phyloP scores from a whole-genome alignment of 1,140 invertebrate species.

The Bombus turneri region DNA sequence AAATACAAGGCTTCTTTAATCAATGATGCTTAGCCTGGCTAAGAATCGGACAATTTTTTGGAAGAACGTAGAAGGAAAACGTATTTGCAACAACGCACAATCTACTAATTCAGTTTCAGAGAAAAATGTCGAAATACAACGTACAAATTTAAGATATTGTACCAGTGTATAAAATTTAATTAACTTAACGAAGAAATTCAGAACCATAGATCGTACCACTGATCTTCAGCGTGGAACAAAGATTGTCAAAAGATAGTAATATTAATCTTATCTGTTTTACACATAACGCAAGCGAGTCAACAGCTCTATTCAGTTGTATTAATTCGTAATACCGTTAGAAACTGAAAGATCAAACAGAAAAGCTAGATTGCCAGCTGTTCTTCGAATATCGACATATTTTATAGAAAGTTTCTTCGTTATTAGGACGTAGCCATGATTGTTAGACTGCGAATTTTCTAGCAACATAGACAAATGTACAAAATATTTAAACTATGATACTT shows the following conservation, averaged over 20 bases:
- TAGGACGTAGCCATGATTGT: background rate
- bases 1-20: conserved; percentile 28
- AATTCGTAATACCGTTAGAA: no score
- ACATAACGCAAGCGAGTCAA: no score
- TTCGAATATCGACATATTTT: no score
- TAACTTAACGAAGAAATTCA: no score
- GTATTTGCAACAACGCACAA: no score
- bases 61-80: background rate
- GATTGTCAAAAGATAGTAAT: no score
- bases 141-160: background rate
- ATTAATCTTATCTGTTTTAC: no score
- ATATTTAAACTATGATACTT: no score
- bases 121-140: background rate
- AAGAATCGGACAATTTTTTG: background rate
- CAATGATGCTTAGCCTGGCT: background rate
- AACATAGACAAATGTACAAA: no score
- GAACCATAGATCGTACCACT: no score
- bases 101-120: background rate
- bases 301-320: no score
- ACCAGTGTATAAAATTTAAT: background rate
- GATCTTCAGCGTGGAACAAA: no score
- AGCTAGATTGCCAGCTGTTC: background rate
- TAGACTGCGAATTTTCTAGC: background rate
- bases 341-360: background rate
- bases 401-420: background rate